Conservation (phyloP, 2,113 vertebrate species). For the Lepisosteus osseus region DNA sequence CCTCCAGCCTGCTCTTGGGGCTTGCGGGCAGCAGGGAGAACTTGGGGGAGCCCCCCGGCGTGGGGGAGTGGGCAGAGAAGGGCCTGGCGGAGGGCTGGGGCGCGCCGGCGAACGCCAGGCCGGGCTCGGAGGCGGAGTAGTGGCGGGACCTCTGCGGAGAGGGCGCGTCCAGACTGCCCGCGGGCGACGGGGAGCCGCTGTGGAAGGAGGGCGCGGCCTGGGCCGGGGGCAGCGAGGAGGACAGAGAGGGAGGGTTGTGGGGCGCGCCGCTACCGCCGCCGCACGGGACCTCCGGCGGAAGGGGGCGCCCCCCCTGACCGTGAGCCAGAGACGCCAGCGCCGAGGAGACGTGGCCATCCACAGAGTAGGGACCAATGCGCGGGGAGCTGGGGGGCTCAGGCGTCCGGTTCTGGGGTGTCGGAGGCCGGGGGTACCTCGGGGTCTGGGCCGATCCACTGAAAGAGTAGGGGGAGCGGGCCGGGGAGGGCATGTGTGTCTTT, state of each 20-base stretch:
- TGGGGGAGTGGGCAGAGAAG: slow-evolving; percentile 51
- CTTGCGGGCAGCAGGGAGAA: slow-evolving; percentile 29
- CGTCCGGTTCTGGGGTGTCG: slow-evolving; percentile 54
- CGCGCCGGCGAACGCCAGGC: slow-evolving; percentile 42
- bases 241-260: slow-evolving; percentile 40
- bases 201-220: slow-evolving; percentile 47
- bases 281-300: not conserved
- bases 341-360: slow-evolving; percentile 35
- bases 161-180: slow-evolving; percentile 38
- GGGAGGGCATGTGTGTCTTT: slow-evolving; percentile 35
- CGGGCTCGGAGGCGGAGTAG: slow-evolving; percentile 65
- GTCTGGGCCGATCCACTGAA: slow-evolving; percentile 33
- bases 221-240: slow-evolving; percentile 41
- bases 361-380: slow-evolving; percentile 38
- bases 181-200: slow-evolving; percentile 36
- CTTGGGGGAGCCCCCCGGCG: slow-evolving; percentile 41
- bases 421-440: slow-evolving; percentile 53
- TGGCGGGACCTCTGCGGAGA: slow-evolving; percentile 64
- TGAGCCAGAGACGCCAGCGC: slow-evolving; percentile 41
- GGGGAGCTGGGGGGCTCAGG: slow-evolving; percentile 54
- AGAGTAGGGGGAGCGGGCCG: slow-evolving; percentile 41
- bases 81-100: slow-evolving; percentile 49
- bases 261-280: slow-evolving; percentile 16
- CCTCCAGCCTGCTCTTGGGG: slow-evolving; percentile 60
- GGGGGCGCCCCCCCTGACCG: slow-evolving; percentile 22